These are phyloP conservation scores for Anarhynchus alexandrinus DNA, from an alignment of 2,113 vertebrate genomes.

Conservation along the genomic window DNA sequence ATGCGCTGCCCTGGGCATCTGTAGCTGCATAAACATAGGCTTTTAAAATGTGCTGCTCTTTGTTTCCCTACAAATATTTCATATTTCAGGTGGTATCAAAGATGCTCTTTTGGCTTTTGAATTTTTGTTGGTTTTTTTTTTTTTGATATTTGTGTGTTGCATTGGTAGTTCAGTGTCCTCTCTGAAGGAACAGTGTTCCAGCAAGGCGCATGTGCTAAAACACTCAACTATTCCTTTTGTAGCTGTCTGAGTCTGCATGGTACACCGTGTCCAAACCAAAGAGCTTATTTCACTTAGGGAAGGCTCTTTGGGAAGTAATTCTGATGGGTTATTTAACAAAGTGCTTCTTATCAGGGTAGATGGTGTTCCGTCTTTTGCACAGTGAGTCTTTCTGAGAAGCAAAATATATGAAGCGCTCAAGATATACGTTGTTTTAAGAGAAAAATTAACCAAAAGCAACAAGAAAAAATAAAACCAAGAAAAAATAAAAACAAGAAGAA, in stretches of 20 bases:
- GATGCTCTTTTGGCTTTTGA: neutral
- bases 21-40: neutral
- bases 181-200: neutral
- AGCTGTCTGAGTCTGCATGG: neutral
- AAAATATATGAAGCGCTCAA: neutral
- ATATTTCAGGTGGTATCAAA: neutral
- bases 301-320: neutral
- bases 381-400: neutral
- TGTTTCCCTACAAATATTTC: neutral
- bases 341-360: neutral
- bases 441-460: neutral
- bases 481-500: neutral
- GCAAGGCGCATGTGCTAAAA: fast-evolving
- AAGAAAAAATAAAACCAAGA: neutral
- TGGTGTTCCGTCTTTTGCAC: neutral
- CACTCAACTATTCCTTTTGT: neutral
- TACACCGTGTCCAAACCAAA: neutral
- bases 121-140: neutral
- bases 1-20: fast-evolving
- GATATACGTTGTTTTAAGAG: neutral
- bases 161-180: neutral
- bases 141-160: neutral
- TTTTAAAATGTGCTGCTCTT: neutral
- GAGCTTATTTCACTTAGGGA: neutral
- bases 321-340: neutral